Evolutionary conservation across 2,797 vertebrate species (phyloP).

Genomic region (Catostomus latipinnis): DNA sequence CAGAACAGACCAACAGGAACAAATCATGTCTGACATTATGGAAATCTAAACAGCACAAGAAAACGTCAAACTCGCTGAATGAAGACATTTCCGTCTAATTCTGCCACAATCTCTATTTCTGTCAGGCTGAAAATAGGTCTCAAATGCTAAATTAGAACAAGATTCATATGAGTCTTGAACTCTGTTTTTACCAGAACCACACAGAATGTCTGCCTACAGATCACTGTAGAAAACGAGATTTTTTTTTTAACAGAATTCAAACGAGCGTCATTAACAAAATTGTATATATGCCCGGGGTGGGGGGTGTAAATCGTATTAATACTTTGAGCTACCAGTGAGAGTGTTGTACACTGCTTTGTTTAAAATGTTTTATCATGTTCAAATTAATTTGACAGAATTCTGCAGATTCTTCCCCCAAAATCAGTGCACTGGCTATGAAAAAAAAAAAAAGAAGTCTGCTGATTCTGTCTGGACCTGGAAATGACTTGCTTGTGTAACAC

Average conservation of each 20-base stretch:
- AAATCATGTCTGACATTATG: conserved; percentile 45
- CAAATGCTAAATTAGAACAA: conserved; percentile 10
- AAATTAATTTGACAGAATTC: too few relatives aligned
- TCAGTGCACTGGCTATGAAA: too few relatives aligned
- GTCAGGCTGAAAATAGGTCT: conserved; percentile 8
- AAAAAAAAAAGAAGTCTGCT: too few relatives aligned
- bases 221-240: too few relatives aligned
- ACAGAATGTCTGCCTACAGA: neutral
- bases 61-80: neutral
- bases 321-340: too few relatives aligned
- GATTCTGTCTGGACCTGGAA: neutral
- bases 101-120: neutral
- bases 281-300: neutral
- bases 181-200: conserved; percentile 1
- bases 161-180: conserved; percentile 2
- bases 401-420: too few relatives aligned
- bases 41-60: conserved; percentile 42
- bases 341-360: too few relatives aligned
- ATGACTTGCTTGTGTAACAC: neutral
- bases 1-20: conserved; percentile 40
- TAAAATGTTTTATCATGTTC: too few relatives aligned
- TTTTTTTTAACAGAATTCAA: too few relatives aligned
- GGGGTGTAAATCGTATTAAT: neutral
- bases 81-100: conserved; percentile 29
- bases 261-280: neutral